Evolutionary conservation across 2,797 vertebrate species (phyloP).

Genomic region (Girardinus metallicus): DNA sequence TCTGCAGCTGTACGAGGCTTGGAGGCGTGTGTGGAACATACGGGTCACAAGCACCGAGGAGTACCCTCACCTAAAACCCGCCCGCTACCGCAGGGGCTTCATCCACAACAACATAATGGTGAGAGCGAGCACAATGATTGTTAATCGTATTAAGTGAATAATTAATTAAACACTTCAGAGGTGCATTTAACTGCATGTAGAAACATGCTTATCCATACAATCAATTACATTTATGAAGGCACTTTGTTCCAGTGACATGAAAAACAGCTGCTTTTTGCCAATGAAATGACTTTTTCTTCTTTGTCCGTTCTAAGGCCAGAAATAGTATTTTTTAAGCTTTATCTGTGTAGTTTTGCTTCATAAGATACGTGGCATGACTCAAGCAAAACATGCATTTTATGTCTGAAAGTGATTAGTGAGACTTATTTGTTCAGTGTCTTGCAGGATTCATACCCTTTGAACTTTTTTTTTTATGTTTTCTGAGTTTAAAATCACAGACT

Average conservation of each 20-base stretch:
- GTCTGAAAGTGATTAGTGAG: not conserved
- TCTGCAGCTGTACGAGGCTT: conserved; percentile 94
- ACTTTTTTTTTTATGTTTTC: not conserved
- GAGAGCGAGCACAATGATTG: conserved; percentile 49
- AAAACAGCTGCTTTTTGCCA: not conserved
- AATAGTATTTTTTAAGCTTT: conserved; percentile 11
- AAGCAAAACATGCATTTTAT: conserved; percentile 12
- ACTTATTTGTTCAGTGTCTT: not conserved
- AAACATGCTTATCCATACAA: conserved; percentile 12
- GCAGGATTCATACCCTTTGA: not conserved
- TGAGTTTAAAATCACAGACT: not conserved
- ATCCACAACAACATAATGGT: conserved; percentile 97
- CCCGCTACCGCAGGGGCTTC: conserved; percentile 95
- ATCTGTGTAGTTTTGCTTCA: conserved; percentile 15
- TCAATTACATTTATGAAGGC: conserved; percentile 7
- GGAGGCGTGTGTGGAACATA: conserved; percentile 95
- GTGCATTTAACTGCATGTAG: not conserved
- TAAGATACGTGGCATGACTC: not conserved
- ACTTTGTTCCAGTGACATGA: conserved; percentile 24
- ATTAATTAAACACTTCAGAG: conserved; percentile 4
- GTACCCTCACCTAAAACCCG: conserved; percentile 97
- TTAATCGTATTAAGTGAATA: not conserved
- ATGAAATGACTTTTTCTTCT: not conserved
- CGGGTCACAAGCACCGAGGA: conserved; percentile 96
- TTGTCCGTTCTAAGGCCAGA: not conserved